Evolutionary conservation across 2,113 vertebrate genomes (phyloP).

Genomic region (cattle (Bos taurus)): DNA sequence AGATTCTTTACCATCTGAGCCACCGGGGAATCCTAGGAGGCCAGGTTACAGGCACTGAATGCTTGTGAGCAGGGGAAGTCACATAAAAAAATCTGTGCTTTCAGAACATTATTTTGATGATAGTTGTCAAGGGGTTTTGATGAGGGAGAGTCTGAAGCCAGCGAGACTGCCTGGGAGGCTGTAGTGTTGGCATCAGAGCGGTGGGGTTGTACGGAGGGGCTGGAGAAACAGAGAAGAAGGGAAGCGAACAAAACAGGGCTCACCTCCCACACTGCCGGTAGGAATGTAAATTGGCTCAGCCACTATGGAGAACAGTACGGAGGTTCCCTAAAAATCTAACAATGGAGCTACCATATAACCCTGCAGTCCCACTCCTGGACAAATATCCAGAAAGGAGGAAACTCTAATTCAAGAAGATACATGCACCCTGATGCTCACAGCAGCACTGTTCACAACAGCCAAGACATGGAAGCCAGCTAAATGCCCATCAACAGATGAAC

Average conservation of each 20-base stretch:
- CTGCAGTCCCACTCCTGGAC: background rate
- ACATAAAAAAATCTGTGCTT: background rate
- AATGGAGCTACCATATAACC: background rate
- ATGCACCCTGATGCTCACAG: background rate
- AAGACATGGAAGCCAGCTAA: background rate
- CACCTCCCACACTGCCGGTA: background rate
- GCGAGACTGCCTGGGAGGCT: background rate
- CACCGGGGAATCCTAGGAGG: background rate
- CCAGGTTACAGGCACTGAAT: background rate
- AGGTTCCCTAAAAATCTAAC: background rate
- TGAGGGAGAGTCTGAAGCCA: background rate
- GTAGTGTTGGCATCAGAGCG: too few relatives aligned
- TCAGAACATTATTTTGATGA: background rate
- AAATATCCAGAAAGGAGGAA: background rate
- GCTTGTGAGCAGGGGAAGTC: background rate
- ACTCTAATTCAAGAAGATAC: background rate
- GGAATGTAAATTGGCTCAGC: accelerated
- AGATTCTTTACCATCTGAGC: background rate
- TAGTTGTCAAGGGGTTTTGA: background rate
- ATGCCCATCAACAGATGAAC: background rate
- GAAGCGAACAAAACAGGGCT: background rate
- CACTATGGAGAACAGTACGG: background rate
- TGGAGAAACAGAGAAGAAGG: background rate
- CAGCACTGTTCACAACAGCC: background rate
- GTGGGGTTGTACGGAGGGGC: background rate